A percentile compares a stretch with the other conserved stretches of the same genome.
These are phyloP conservation scores for Xestoiulus laeticollis DNA, from an alignment of 2,888 invertebrate species.

Conservation along the genomic window DNA sequence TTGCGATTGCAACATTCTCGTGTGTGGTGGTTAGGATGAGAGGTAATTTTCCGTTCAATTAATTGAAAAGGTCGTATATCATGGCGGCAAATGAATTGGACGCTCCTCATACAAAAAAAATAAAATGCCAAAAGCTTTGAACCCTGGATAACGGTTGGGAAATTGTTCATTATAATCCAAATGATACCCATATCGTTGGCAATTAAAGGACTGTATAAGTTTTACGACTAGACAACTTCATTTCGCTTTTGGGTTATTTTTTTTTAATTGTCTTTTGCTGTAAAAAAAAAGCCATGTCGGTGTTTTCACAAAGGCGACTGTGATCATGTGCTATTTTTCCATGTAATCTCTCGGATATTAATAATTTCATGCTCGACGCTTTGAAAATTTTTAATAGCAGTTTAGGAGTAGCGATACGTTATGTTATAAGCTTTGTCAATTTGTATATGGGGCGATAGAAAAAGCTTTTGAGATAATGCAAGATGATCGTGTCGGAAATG, in stretches of 20 bases:
- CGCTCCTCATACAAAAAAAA: not conserved
- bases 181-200: constrained; percentile 35
- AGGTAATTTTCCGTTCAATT: constrained; percentile 40
- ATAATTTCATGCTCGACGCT: constrained; percentile 35
- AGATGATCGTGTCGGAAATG: not conserved
- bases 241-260: constrained; percentile 1
- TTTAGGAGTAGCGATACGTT: not conserved
- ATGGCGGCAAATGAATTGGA: constrained; percentile 32
- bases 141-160: constrained; percentile 4
- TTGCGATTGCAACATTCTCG: not conserved
- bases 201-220: constrained; percentile 41
- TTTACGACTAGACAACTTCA: constrained; percentile 12
- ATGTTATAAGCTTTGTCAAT: not conserved
- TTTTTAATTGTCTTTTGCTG: constrained; percentile 34
- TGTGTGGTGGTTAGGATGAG: constrained; percentile 38
- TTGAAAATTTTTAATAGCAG: constrained; percentile 24
- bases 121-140: constrained; percentile 6
- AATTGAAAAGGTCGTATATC: constrained; percentile 24
- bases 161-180: constrained; percentile 36
- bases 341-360: constrained; percentile 14
- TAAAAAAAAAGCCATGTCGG: not conserved
- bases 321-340: not conserved
- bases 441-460: not conserved
- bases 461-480: not conserved
- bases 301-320: not conserved